phyloP scores from a whole-genome alignment of 2,113 vertebrate genomes.

The Lagenorhynchus albirostris region DNA sequence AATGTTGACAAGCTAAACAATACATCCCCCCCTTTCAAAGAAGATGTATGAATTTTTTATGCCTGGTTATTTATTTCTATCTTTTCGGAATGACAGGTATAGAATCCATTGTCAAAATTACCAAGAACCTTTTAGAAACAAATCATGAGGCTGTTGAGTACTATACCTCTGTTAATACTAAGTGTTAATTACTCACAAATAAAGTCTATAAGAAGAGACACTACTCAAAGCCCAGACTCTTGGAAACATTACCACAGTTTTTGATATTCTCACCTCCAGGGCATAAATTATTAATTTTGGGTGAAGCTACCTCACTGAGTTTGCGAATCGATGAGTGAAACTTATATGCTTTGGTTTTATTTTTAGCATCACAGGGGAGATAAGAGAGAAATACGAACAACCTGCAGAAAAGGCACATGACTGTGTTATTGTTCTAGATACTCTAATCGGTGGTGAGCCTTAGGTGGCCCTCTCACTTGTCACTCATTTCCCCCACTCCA shows the following conservation, averaged over 20 bases:
- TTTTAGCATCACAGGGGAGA: slow-evolving; percentile 27
- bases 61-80: slow-evolving; percentile 39
- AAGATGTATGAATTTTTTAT: slow-evolving; percentile 30
- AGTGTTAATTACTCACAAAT: not conserved
- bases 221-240: not conserved
- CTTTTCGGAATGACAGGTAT: slow-evolving; percentile 4
- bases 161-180: not conserved
- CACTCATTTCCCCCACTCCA: not conserved
- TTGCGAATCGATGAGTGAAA: slow-evolving; percentile 35
- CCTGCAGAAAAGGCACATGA: not conserved
- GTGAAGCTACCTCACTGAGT: not conserved
- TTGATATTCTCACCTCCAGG: not conserved
- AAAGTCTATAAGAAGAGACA: not conserved
- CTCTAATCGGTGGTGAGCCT: not conserved
- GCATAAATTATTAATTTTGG: slow-evolving; percentile 34
- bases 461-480: not conserved
- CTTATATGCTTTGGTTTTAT: slow-evolving; percentile 42
- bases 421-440: not conserved
- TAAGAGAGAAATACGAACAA: not conserved
- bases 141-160: not conserved
- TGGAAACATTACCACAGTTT: not conserved
- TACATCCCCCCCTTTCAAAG: not conserved
- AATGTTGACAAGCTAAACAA: slow-evolving; percentile 28
- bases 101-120: slow-evolving; percentile 10
- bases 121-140: slow-evolving; percentile 5